A percentile compares a stretch with the other conserved stretches of the same genome.
phyloP scores from a whole-genome alignment of 2,888 invertebrate genomes.

The Philopedon plagiatum region DNA sequence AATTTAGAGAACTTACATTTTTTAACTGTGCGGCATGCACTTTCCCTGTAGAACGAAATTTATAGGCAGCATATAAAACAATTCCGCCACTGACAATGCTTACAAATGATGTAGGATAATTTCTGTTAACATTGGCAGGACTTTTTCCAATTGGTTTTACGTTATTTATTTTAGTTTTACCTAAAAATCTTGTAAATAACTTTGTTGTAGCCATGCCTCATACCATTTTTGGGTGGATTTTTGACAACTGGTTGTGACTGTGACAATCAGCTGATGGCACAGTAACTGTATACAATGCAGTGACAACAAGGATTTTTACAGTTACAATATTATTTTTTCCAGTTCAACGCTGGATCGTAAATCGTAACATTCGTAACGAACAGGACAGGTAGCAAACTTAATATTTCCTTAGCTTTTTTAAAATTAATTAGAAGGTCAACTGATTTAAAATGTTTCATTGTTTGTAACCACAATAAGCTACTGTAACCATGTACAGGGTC shows the following conservation, averaged over 20 bases:
- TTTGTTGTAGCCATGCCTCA: slow-evolving; percentile 46
- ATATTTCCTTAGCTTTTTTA: too few species aligned
- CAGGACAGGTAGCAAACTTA: too few species aligned
- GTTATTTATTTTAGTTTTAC: slow-evolving; percentile 35
- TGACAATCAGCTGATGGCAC: neutral
- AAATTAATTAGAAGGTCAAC: too few species aligned
- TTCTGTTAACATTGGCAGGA: slow-evolving; percentile 26
- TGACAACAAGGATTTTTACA: too few species aligned
- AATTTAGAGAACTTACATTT: slow-evolving; percentile 66
- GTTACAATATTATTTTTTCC: too few species aligned
- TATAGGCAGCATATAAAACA: slow-evolving; percentile 68
- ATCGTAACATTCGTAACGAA: too few species aligned
- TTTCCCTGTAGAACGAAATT: slow-evolving; percentile 65
- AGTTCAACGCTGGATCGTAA: too few species aligned
- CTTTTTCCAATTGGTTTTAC: neutral
- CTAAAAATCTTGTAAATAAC: slow-evolving; percentile 48
- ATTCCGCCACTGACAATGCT: slow-evolving; percentile 68
- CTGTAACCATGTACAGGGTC: too few species aligned
- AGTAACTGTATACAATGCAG: too few species aligned
- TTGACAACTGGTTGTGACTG: neutral
- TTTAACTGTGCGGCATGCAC: slow-evolving; percentile 72
- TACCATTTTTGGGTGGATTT: neutral
- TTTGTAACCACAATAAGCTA: too few species aligned
- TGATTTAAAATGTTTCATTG: too few species aligned
- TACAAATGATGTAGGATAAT: slow-evolving; percentile 50